Conservation (phyloP, 2,797 vertebrate species). For the Ctenosaura bakeri region DNA sequence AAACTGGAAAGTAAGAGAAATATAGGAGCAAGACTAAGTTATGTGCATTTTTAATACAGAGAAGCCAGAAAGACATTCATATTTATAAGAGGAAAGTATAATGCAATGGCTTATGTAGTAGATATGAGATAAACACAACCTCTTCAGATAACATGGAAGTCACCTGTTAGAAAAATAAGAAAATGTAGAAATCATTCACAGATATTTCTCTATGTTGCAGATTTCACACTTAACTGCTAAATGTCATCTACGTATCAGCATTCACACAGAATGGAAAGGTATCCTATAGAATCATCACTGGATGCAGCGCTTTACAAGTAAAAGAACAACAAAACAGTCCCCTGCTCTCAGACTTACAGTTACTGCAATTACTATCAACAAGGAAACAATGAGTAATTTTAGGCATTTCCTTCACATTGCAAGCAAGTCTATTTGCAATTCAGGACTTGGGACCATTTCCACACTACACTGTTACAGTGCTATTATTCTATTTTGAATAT, state of each 20-base stretch:
- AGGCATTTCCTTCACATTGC: too few relatives aligned
- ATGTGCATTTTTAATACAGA: neutral
- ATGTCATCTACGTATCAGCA: neutral
- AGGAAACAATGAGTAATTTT: too few relatives aligned
- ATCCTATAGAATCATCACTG: neutral
- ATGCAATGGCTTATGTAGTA: neutral
- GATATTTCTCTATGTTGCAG: neutral
- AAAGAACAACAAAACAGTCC: too few relatives aligned
- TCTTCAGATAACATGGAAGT: neutral
- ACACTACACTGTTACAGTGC: too few relatives aligned
- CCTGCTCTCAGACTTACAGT: too few relatives aligned
- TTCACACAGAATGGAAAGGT: neutral
- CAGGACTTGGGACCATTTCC: too few relatives aligned
- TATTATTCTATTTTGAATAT: too few relatives aligned
- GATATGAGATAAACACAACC: conserved; percentile 15
- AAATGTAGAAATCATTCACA: neutral
- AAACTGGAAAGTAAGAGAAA: conserved; percentile 25
- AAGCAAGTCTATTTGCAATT: too few relatives aligned
- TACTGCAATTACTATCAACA: too few relatives aligned
- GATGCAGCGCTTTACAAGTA: too few relatives aligned
- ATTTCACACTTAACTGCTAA: neutral
- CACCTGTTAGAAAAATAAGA: conserved; percentile 24
- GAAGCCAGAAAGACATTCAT: conserved; percentile 29
- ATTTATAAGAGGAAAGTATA: neutral
- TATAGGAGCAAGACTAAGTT: neutral